Base-by-base conservation (phyloP, 2,888 invertebrate genomes). In the Sesia apiformis region DNA sequence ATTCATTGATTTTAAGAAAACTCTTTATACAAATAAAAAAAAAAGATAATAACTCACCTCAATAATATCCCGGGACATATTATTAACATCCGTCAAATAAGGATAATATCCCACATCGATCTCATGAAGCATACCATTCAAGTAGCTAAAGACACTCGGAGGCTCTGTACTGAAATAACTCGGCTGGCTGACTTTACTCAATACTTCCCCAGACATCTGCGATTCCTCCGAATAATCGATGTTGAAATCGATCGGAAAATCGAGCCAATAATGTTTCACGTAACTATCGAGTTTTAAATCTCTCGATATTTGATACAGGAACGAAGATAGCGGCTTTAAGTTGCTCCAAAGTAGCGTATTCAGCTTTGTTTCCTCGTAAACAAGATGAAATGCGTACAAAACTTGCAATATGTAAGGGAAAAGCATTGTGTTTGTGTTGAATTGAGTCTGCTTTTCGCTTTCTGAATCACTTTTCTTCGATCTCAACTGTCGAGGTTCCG, bases 361-460 rank as follows among this genome's bases (percentile, higher is more conserved):
- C 55, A 98, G 77, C 74, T 98, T 98, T 4, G 96, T 87, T 72
- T 98, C 97, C 90, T 98, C 98, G 69, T 98, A 98, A 0, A 97
- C 90, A 40, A 98, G 86, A 84, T 98, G 98, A 42, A 98, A 87
- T 0, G 95, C 91, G 72, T 93, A 96, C 56, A 97, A 90, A 40
- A 97, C 90, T 54, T 94, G 90, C 4, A 95, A 91, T 6, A 95
- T 91, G 65, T 94, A 93, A 0, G 93, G 91, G 66, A 95, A 97
- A 3, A 97, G 81, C 0, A 93, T 74, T 0, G 95, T 92, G 58
- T 91, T 92, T 0, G 90, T 78, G 65, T 94, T 93, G 56, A 94
- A 91, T 64, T 89, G 87, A 0, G 80, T 74, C 0, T 74, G 63
- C 57, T 81, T 78, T 6, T 82, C 81, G 4, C 62, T 58, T 8